Percentiles rank a stretch among this genome's conserved stretches.
Evolutionary conservation across 2,113 vertebrate genomes (phyloP).

Genomic region (Pimephales promelas): DNA sequence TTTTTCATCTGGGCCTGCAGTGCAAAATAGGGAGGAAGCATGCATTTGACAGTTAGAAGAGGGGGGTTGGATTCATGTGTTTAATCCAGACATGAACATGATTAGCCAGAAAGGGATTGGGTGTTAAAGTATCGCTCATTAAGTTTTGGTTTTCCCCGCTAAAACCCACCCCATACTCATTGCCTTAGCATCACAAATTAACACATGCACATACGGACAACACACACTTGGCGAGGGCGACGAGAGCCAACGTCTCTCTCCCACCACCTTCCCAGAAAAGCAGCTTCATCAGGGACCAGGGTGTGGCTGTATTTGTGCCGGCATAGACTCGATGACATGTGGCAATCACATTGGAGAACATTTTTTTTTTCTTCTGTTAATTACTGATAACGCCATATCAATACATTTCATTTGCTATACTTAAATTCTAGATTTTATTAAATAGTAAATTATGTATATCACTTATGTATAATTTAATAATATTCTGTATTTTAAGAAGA

Average conservation of each 20-base stretch:
- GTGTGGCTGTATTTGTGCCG: constrained; percentile 51
- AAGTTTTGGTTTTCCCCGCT: constrained; percentile 54
- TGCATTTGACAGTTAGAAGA: constrained; percentile 24
- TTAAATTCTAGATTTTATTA: neutral
- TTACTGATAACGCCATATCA: neutral
- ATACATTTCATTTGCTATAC: neutral
- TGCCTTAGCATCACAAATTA: constrained; percentile 39
- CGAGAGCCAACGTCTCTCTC: constrained; percentile 28
- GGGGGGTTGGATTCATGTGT: neutral
- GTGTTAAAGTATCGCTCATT: constrained; percentile 44
- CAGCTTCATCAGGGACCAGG: constrained; percentile 61
- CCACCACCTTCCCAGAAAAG: constrained; percentile 45
- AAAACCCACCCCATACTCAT: constrained; percentile 33
- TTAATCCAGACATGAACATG: constrained; percentile 51
- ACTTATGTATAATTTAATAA: neutral
- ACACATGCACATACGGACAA: constrained; percentile 26
- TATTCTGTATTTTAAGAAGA: neutral
- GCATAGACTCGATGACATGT: constrained; percentile 12
- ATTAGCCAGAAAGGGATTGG: constrained; percentile 51
- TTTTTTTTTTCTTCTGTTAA: neutral
- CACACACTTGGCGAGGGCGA: constrained; percentile 14
- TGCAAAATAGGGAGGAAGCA: constrained; percentile 48
- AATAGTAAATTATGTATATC: neutral
- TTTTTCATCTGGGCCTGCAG: constrained; percentile 59
- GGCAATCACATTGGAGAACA: neutral